Conservation (phyloP, 92 coral and sea anemone genomes). For the Umimayanthus kanabou region DNA sequence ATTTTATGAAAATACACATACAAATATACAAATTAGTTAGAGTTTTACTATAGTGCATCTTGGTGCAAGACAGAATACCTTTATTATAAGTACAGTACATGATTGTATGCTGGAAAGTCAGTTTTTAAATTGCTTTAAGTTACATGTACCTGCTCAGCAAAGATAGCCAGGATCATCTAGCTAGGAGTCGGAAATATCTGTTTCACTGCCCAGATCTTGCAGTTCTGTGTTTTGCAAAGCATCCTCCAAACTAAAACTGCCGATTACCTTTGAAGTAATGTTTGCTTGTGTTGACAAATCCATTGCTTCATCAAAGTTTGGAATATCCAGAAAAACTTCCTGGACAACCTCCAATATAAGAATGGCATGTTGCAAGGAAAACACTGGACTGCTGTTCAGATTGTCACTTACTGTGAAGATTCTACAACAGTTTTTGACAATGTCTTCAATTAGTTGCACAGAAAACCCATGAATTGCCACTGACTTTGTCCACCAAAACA, state of each 20-base stretch:
- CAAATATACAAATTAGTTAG: too few relatives aligned
- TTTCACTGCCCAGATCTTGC: too few relatives aligned
- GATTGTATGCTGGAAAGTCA: too few relatives aligned
- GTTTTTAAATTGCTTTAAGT: too few relatives aligned
- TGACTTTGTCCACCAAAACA: slow-evolving; percentile 43
- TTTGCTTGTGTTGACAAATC: slow-evolving; percentile 26
- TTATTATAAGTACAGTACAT: too few relatives aligned
- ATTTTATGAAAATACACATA: too few relatives aligned
- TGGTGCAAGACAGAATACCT: too few relatives aligned
- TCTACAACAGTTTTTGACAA: slow-evolving; percentile 45
- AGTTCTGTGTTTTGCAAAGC: too few relatives aligned
- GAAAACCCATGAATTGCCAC: slow-evolving; percentile 55
- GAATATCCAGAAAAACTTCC: slow-evolving; percentile 63
- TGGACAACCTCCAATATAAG: slow-evolving; percentile 52
- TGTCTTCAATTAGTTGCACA: slow-evolving; percentile 48
- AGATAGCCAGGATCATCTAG: not conserved
- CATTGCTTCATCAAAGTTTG: slow-evolving; percentile 59
- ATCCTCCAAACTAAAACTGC: not conserved
- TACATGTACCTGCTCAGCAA: not conserved
- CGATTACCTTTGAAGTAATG: not conserved
- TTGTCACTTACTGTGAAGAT: slow-evolving; percentile 48
- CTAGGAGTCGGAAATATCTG: not conserved
- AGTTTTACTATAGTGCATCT: too few relatives aligned
- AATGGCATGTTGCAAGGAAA: slow-evolving; percentile 49
- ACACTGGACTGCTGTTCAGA: slow-evolving; percentile 44